Base-by-base conservation (phyloP, 2,888 invertebrate species). In the Ormyrus labotus region DNA sequence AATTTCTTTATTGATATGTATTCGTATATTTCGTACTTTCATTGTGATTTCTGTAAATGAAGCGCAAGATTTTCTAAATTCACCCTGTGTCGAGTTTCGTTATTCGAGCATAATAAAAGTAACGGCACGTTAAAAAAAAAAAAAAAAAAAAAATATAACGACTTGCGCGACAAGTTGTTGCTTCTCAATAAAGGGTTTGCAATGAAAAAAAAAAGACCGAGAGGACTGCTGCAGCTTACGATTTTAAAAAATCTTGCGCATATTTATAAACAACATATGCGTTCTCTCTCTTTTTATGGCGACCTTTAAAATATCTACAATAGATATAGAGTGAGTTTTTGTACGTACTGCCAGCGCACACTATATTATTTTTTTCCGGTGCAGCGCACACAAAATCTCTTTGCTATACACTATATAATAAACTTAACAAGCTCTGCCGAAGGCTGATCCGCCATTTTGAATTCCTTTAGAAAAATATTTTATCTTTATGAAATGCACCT, bases 381-480 rank as follows among this genome's bases (percentile, higher is more conserved):
- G 64, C 73, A 82, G 11, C 65, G 70, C 64, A 72, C 71, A 61
- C 57, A 74, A 74, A 80, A 78, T 80, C 63, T 74, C 47, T 78
- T 64, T 63, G 58, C 63, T 78, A 72, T 75, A 74, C 34, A 69
- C 72, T 76, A 82, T 76, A 67, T 74, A 75, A 75, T 78, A 78
- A 81, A 82, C 80, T 82, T 69, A 81, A 78, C 81, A 81, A 78
- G 72, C 72, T 81, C 65, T 51, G 61, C 51, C 60, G 60, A 81
- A 75, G 64, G 70, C 78, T 78, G 80, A 82, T 81, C 81, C 81
- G 78, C 80, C 81, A 76, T 65, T 81, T 68, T 76, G 61, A 58
- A 80, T 78, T 71, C 69, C 10, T 9, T 74, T 82, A 81, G 68
- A 82, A 82, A 82, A 82, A 82, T 82, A 82, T 80, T 78, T 82